These are phyloP conservation scores for Terebella lapidaria DNA, from an alignment of 2,888 invertebrate genomes.

Conservation along the genomic window DNA sequence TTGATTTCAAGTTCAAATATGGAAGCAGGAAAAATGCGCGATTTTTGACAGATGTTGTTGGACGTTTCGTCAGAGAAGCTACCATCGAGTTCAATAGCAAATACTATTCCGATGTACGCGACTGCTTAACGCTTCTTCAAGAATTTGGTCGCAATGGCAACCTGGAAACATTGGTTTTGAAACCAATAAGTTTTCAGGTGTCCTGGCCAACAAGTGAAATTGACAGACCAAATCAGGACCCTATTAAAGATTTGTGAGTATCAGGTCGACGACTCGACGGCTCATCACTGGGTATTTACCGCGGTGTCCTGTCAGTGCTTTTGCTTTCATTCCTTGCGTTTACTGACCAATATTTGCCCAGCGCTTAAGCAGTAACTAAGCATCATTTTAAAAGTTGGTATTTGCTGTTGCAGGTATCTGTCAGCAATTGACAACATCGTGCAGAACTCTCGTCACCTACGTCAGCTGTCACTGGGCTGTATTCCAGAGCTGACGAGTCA, in stretches of 20 bases:
- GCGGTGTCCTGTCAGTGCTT: background rate
- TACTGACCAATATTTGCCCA: no score
- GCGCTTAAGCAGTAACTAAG: no score
- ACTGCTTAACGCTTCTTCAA: background rate
- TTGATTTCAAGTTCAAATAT: slow-evolving; percentile 30
- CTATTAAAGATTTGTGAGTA: background rate
- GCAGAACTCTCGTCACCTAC: slow-evolving; percentile 54
- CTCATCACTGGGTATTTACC: background rate
- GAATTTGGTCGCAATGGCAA: slow-evolving; percentile 30
- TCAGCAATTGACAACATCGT: slow-evolving; percentile 55
- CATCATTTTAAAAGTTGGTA: no score
- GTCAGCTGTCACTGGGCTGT: slow-evolving; percentile 59
- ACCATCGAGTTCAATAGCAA: slow-evolving; percentile 46
- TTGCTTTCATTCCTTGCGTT: no score
- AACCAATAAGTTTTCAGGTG: slow-evolving; percentile 44
- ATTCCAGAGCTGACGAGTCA: slow-evolving; percentile 58
- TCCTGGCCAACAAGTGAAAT: background rate
- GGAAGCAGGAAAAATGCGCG: slow-evolving; percentile 31
- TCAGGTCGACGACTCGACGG: background rate
- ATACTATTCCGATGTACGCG: slow-evolving; percentile 12
- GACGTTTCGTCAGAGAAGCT: slow-evolving; percentile 45
- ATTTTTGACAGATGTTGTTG: slow-evolving; percentile 45
- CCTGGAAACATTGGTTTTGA: slow-evolving; percentile 40
- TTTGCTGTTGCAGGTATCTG: slow-evolving; percentile 30
- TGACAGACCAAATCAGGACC: background rate